Evolutionary conservation across 2,113 vertebrate species (phyloP).

Genomic region (Trogon surrucura): DNA sequence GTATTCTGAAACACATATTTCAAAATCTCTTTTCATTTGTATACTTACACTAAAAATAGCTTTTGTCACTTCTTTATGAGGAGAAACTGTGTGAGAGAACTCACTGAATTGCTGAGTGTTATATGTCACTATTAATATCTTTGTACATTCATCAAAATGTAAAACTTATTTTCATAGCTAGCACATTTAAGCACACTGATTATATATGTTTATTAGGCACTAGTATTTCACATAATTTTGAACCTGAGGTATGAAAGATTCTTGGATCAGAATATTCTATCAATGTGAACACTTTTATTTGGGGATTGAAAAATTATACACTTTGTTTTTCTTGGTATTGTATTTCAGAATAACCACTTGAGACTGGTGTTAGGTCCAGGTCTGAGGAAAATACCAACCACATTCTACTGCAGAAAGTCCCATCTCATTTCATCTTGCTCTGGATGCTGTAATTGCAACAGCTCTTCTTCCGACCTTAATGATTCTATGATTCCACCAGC

Average conservation of each 20-base stretch:
- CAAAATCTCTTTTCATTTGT: not conserved
- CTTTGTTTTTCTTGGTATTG: not conserved
- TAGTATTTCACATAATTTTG: not conserved
- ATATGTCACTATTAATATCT: not conserved
- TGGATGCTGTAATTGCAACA: not conserved
- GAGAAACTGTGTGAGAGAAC: not conserved
- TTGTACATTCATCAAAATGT: not conserved
- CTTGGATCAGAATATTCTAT: not conserved
- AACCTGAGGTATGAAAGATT: not conserved
- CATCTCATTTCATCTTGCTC: not conserved
- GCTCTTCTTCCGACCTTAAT: not conserved
- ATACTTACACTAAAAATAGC: not conserved
- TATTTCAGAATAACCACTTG: not conserved
- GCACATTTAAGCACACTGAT: not conserved
- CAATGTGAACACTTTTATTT: not conserved
- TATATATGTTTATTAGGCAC: not conserved
- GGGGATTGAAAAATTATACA: not conserved
- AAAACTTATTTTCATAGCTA: not conserved
- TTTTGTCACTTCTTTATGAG: not conserved
- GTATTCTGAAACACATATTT: not conserved
- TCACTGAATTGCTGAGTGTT: not conserved
- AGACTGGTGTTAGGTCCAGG: not conserved
- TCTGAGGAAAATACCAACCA: not conserved
- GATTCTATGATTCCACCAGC: no score
- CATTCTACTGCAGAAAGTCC: accelerated